Evolutionary conservation across 2,888 invertebrate species (phyloP), one percentile per base, ranked within the genome.

Genomic region (Chloroclystis v-ata): DNA sequence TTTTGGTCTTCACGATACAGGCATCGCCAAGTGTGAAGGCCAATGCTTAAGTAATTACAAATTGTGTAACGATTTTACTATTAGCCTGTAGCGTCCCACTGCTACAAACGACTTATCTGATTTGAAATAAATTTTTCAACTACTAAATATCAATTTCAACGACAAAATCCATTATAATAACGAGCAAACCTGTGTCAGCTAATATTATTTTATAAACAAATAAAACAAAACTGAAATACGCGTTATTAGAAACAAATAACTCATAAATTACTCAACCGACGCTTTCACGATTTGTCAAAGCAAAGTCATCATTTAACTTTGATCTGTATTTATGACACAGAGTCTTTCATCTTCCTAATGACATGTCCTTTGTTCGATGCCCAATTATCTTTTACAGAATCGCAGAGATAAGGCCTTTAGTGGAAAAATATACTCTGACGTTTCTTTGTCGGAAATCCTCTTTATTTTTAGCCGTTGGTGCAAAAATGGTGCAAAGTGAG

Each of bases 301-400:
- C 43, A 24, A 41, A 47, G 47, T 59, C 46, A 38, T 41, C 42
- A 30, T 51, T 37, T 37, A 47, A 52, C 37, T 49, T 52, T 52
- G 52, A 59, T 54, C 49, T 55, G 47, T 49, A 57, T 63, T 56
- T 57, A 49, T 54, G 46, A 52, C 49, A 47, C 52, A 43, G 54
- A 60, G 54, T 55, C 55, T 62, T 61, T 62, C 54, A 56, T 61
- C 58, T 59, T 51, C 41, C 12, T 61, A 61, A 61, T 49, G 59
- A 54, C 57, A 60, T 49, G 56, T 55, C 49, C 54, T 63, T 62
- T 65, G 57, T 54, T 54, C 50, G 38, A 35, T 41, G 49, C 43
- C 57, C 63, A 62, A 65, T 63, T 63, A 62, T 65, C 42, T 50
- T 48, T 44, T 43, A 43, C 33, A 16, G 39, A 48, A 42, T 37